Percentiles rank a stretch among this genome's conserved stretches.
Evolutionary conservation across 2,113 vertebrate genomes (phyloP).

Genomic region (Anarhynchus alexandrinus): DNA sequence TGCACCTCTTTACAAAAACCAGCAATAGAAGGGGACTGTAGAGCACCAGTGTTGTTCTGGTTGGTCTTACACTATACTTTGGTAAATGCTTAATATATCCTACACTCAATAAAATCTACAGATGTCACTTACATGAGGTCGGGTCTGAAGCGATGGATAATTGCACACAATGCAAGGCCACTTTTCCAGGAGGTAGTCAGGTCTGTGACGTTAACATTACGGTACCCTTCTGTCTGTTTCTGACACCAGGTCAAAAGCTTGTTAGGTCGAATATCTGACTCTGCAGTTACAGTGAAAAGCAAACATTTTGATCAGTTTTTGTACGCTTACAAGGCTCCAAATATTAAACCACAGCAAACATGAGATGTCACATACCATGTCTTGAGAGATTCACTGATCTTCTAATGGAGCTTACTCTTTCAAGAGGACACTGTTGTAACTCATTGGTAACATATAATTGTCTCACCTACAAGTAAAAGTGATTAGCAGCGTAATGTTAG

Average conservation of each 20-base stretch:
- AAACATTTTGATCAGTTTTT: neutral
- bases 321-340: neutral
- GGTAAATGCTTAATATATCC: neutral
- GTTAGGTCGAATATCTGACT: conserved; percentile 88
- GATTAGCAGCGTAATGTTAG: neutral
- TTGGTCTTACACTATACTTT: neutral
- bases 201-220: conserved; percentile 81
- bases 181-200: conserved; percentile 89
- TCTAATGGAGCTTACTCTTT: conserved; percentile 83
- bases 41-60: neutral
- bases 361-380: conserved; percentile 69
- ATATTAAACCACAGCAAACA: neutral
- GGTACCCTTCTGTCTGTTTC: conserved; percentile 91
- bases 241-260: conserved; percentile 95
- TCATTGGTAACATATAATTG: conserved; percentile 88
- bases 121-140: conserved; percentile 87
- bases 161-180: conserved; percentile 88
- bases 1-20: neutral
- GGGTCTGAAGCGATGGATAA: conserved; percentile 92
- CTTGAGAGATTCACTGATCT: conserved; percentile 86
- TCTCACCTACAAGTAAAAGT: conserved; percentile 79
- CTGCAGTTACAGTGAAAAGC: conserved; percentile 56
- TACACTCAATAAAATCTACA: neutral
- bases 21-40: neutral
- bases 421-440: conserved; percentile 80